Base-by-base conservation (phyloP, 2,113 vertebrate species). In the Phylloscopus trochiloides region DNA sequence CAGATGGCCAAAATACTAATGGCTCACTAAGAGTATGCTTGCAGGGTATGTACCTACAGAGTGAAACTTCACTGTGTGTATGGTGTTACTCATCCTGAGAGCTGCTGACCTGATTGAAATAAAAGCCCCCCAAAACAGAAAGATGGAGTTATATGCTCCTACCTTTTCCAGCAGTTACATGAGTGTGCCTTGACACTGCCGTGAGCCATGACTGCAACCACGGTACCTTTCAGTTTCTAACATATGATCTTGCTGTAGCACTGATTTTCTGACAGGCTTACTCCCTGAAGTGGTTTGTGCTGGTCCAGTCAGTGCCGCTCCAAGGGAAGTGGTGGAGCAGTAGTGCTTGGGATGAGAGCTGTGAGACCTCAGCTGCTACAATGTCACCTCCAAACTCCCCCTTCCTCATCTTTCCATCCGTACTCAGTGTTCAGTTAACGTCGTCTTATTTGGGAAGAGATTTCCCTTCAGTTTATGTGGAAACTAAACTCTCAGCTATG, bases 151-250 rank as follows among this genome's bases (percentile, higher is more conserved):
- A 17, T 47, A 48, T 67, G 20, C 76, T 52, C 1, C 43, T 40
- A 4, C 16, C 7, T 80, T 92, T 92, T 38, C 38, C 38, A 77
- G 63, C 26, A 61, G 31, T 67, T 26, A 5, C 3, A 12, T 29
- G 43, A 38, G 24, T 34, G 29, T 83, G 38, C 32, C 32, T 90
- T 51, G 40, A 10, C 4, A 8, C 17, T 88, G 24, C 31, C 3
- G 3, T 42, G 31, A 52, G 74, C 50, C 45, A 51, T 2, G 1
- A 32, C 17, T 70, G 42, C 62, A 79, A 0, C 31, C 12, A 5
- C 1, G 1, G 12, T 48, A 45, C 25, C 5, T 92, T 36, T 90
- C 47, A 5, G 31, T 36, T 90, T 81, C 31, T 77, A 31, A 13
- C 3, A 19, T 10, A 0, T 38, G 32, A 10, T 40, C 38, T 80